Conservation (phyloP, 1,140 invertebrate species). For the Ceratoteleas bidentatus region DNA sequence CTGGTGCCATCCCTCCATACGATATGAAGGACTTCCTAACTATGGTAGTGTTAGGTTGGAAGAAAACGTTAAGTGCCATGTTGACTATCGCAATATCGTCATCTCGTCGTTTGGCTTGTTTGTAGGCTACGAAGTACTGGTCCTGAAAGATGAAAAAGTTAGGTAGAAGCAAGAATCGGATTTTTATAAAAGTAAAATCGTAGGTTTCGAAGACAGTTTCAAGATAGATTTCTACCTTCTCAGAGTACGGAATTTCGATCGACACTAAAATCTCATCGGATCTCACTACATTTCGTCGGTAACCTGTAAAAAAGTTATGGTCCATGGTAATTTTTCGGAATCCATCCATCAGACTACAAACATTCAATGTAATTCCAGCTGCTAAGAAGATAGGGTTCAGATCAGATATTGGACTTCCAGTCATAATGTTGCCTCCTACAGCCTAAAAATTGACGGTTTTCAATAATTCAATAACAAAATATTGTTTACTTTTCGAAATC, state of each 20-base stretch:
- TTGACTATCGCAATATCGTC: slow-evolving; percentile 98
- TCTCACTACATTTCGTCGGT: slow-evolving; percentile 89
- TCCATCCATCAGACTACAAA: slow-evolving; percentile 81
- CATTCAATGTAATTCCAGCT: slow-evolving; percentile 80
- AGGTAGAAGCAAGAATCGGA: neutral
- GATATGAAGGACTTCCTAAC: slow-evolving; percentile 86
- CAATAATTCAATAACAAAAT: neutral
- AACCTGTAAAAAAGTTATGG: slow-evolving; percentile 92
- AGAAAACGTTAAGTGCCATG: slow-evolving; percentile 86
- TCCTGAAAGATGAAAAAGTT: slow-evolving; percentile 77
- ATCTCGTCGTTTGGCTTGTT: slow-evolving; percentile 95
- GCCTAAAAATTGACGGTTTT: slow-evolving; percentile 77
- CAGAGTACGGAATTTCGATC: slow-evolving; percentile 86
- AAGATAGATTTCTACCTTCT: slow-evolving; percentile 16
- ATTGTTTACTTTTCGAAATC: neutral
- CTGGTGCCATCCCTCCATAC: slow-evolving; percentile 95
- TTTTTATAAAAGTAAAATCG: neutral
- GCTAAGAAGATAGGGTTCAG: slow-evolving; percentile 96
- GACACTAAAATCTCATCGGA: slow-evolving; percentile 90
- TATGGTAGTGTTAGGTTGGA: slow-evolving; percentile 79
- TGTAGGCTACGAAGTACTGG: slow-evolving; percentile 93
- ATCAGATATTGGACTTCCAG: slow-evolving; percentile 97
- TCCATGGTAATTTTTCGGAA: slow-evolving; percentile 88
- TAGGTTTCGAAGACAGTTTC: too few relatives aligned
- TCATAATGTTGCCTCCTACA: slow-evolving; percentile 96